Evolutionary conservation across 2,113 vertebrate species (phyloP), one percentile per base, ranked within the genome.

Genomic region (Cervus canadensis): DNA sequence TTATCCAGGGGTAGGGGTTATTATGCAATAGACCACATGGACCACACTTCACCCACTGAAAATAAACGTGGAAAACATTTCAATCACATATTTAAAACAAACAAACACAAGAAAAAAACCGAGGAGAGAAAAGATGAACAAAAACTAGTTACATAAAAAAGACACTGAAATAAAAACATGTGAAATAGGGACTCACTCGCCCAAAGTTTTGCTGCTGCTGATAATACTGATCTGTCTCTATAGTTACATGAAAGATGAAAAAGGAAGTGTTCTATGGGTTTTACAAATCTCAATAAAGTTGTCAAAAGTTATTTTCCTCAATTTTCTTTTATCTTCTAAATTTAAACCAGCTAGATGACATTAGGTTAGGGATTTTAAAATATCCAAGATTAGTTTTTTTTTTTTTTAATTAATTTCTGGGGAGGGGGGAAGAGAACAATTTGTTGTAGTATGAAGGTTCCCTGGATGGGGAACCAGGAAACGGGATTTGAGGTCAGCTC

Each of bases 1-100:
- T 87, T 81, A 97, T 82, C 62, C 78, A 93, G 50, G 83, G 89
- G 50, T 28, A 71, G 67, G 91, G 21, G 30, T 30, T 48, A 56
- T 89, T 97, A 83, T 40, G 83, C 85, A 96, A 91, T 50, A 48
- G 21, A 71, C 94, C 96, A 96, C 94, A 95, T 79, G 95, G 96
- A 93, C 96, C 89, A 96, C 84, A 87, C 93, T 95, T 93, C 52
- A 87, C 82, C 82, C 87, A 56, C 95, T 85, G 67, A 89, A 97
- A 97, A 87, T 78, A 95, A 94, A 94, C 7, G 0, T 93, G 93
- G 76, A 84, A 97, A 95, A 94, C 93, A 96, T 92, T 94, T 85
- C 57, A 86, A 67, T 98, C 93, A 81, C 40, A 85, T 45, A 45
- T 43, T 76, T 76, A 76, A 76, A 76, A 76, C 67, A 74, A 74